Base-by-base conservation (phyloP, 2,113 vertebrate genomes). In the Oostethus manadensis region DNA sequence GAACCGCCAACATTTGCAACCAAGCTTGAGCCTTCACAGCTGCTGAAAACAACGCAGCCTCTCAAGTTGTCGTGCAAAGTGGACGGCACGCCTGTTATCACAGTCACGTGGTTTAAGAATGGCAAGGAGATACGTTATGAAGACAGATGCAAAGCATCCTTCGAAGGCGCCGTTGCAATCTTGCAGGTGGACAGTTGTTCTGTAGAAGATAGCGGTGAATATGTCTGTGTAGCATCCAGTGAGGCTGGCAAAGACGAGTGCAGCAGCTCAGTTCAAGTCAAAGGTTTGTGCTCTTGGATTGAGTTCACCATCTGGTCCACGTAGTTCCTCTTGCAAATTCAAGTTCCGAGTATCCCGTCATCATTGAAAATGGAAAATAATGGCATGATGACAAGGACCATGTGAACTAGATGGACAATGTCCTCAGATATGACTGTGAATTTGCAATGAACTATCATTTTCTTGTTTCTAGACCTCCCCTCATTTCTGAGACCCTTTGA, bases 241-340 rank as follows among this genome's bases (percentile, higher is more conserved):
- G 92, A 95, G 17, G 93, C 94, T 59, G 96, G 96, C 70, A 93
- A 79, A 76, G 93, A 96, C 58, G 91, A 88, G 74, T 94, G 93
- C 85, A 89, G 90, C 84, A 90, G 91, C 60, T 46, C 91, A 54
- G 79, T 98, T 23, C 87, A 88, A 59, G 82, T 98, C 54, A 96
- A 97, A 98, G 96, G 96, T 99, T 77, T 74, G 93, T 86, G 47
- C 58, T 33, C 23, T 62, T 10, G 2, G 45, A 29, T 38, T 9
- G 35, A 3, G 33, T 45, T 40, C 15, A 22, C 14, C 16, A 6
- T 63, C 70, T 75, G 68, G 60, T 75, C 71, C 77, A 73, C 68
- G 48, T 14, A 6, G 44, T 56, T 68, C 42, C 44, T 46, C n/a
- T 17, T 17, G 2, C 17, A 4, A 6, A 10, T 18, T 18, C 18